A percentile compares a stretch with the other conserved stretches of the same genome.
These are phyloP conservation scores for Noctilio leporinus DNA, from an alignment of 2,113 vertebrate species.

Conservation along the genomic window DNA sequence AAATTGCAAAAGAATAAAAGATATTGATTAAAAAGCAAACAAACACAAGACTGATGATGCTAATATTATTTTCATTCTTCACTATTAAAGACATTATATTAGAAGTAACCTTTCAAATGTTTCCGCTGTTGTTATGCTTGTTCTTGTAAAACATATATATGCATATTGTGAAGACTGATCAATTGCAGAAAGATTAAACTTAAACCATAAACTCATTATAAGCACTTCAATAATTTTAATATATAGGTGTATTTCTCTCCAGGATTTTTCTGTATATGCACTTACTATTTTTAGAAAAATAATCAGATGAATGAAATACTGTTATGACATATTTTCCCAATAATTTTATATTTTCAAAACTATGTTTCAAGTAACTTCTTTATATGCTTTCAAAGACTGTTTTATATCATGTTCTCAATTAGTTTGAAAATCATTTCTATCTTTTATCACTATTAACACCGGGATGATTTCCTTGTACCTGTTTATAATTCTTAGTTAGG, in stretches of 20 bases:
- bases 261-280: too few species aligned
- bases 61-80: background rate
- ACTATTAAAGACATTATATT: background rate
- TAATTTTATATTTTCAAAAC: background rate
- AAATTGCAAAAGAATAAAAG: background rate
- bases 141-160: background rate
- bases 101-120: background rate
- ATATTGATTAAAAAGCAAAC: background rate
- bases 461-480: background rate
- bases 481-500: background rate
- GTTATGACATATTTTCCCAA: background rate
- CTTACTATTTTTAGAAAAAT: background rate
- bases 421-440: background rate
- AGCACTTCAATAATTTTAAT: background rate
- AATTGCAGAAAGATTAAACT: background rate
- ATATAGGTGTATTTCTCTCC: background rate
- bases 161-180: background rate
- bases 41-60: background rate
- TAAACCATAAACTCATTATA: background rate
- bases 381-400: background rate
- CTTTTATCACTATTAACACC: background rate
- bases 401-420: background rate
- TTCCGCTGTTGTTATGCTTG: background rate
- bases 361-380: background rate
- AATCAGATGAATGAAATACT: background rate